Conservation (phyloP, 2,888 invertebrate genomes). For the Bellardia bayeri region DNA sequence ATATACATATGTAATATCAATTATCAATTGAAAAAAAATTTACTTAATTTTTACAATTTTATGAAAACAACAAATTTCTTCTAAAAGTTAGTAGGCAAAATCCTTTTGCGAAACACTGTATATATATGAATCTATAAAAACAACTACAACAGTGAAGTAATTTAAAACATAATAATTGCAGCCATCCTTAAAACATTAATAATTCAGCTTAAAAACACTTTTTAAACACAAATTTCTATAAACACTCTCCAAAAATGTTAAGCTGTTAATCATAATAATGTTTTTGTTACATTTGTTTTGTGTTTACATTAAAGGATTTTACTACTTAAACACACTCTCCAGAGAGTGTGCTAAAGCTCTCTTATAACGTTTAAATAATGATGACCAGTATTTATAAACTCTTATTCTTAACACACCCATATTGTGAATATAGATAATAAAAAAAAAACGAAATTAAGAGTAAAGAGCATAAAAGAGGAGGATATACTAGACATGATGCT, state of each 20-base stretch:
- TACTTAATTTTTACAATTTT: too few species aligned
- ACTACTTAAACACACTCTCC: not conserved
- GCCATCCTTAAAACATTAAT: too few species aligned
- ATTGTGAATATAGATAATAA: not conserved
- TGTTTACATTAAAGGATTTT: not conserved
- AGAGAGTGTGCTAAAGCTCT: constrained; percentile 10
- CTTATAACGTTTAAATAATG: constrained; percentile 31
- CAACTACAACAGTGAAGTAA: too few species aligned
- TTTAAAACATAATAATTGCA: too few species aligned
- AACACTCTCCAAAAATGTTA: constrained; percentile 36
- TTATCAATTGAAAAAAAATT: too few species aligned
- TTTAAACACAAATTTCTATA: not conserved
- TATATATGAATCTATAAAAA: too few species aligned
- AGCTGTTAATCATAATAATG: constrained; percentile 22
- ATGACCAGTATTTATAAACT: constrained; percentile 45
- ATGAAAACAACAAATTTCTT: too few species aligned
- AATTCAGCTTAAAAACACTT: not conserved
- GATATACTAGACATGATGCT: not conserved
- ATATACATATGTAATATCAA: too few species aligned
- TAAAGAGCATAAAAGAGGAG: not conserved
- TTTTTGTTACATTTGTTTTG: not conserved
- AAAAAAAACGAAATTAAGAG: not conserved
- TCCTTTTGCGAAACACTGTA: too few species aligned
- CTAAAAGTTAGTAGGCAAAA: too few species aligned
- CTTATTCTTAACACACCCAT: constrained; percentile 52